Conservation (phyloP, 2,888 invertebrate genomes). For the Clivina fossor region DNA sequence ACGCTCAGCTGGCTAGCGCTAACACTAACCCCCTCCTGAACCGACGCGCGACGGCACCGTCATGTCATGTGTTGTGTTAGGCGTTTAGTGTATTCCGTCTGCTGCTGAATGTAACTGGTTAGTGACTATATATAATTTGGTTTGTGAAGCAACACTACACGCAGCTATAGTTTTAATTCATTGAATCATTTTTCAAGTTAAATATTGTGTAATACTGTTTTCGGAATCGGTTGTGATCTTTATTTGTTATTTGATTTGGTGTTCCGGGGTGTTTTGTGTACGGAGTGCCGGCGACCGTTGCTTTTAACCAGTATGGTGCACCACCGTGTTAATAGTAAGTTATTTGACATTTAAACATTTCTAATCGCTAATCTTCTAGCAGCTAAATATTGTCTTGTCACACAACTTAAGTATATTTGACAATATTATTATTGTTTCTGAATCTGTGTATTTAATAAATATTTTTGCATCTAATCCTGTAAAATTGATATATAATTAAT, state of each 20-base stretch:
- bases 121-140: too few relatives aligned
- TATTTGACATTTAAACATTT: too few relatives aligned
- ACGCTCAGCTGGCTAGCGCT: constrained; percentile 21
- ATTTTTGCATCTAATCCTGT: not conserved
- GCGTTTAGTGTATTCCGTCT: not conserved
- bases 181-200: constrained; percentile 2
- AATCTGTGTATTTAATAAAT: not conserved
- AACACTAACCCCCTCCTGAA: constrained; percentile 17
- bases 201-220: constrained; percentile 1
- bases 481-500: not conserved
- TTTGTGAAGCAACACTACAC: too few relatives aligned
- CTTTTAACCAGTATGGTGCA: constrained; percentile 38
- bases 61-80: constrained; percentile 15
- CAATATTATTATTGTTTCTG: not conserved
- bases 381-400: not conserved
- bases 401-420: not conserved
- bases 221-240: too few relatives aligned
- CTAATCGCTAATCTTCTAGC: not conserved
- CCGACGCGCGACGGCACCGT: not conserved
- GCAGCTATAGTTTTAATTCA: too few relatives aligned
- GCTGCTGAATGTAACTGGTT: constrained; percentile 2
- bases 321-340: constrained; percentile 41
- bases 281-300: constrained; percentile 16
- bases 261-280: not conserved
- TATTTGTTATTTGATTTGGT: constrained; percentile 14